Percentiles rank a stretch among this genome's conserved stretches.
These are phyloP conservation scores for Dissostichus mawsoni DNA, from an alignment of 2,113 vertebrate species.

Conservation along the genomic window DNA sequence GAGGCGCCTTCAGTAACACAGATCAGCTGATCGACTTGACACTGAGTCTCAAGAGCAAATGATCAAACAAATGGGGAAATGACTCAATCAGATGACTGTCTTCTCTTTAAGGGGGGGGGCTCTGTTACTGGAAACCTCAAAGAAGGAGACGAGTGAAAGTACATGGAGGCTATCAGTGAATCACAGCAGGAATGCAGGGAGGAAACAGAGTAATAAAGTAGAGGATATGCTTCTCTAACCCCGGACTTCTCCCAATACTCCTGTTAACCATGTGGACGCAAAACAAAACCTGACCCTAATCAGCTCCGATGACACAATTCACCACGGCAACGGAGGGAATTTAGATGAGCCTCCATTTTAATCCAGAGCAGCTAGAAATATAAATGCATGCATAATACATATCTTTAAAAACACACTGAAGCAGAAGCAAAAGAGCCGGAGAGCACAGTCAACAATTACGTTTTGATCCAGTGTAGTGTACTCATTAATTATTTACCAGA, in stretches of 20 bases:
- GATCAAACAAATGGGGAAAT: not conserved
- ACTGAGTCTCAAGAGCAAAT: not conserved
- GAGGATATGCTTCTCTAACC: not conserved
- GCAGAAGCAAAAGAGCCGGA: not conserved
- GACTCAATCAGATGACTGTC: conserved; percentile 9
- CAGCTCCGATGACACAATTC: not conserved
- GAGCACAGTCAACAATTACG: not conserved
- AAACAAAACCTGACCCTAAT: not conserved
- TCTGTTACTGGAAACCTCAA: conserved; percentile 39
- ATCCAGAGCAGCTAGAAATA: not conserved
- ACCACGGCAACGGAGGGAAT: not conserved
- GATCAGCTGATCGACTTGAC: conserved; percentile 24
- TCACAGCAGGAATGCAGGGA: not conserved
- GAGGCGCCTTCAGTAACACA: conserved; percentile 26
- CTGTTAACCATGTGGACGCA: not conserved
- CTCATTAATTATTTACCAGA: not conserved
- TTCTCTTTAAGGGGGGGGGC: not conserved
- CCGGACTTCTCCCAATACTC: not conserved
- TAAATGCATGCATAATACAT: not conserved
- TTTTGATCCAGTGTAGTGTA: not conserved
- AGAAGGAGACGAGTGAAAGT: not conserved
- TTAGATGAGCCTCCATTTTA: not conserved
- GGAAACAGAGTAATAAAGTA: not conserved
- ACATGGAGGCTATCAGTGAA: not conserved
- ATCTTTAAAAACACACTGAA: not conserved